Base-by-base conservation (phyloP, 2,113 vertebrate genomes). In the Elaphurus davidianus region DNA sequence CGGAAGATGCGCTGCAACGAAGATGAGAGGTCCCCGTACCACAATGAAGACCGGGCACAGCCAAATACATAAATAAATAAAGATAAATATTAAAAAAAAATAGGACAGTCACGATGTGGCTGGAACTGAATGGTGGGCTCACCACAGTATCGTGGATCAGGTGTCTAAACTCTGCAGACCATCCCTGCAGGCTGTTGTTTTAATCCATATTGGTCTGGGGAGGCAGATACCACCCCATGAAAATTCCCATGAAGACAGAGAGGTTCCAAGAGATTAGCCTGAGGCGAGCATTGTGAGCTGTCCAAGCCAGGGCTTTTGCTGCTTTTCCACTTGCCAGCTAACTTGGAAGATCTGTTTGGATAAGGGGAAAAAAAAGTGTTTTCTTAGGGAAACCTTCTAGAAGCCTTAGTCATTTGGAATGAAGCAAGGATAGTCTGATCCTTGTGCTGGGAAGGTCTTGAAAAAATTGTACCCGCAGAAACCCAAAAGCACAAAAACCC, bases 121-220 rank as follows among this genome's bases (percentile, higher is more conserved):
- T 7, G 36, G 40, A 16, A 7, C 11, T 3, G 15, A 10, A 30
- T 2, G 16, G 5, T 23, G 27, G 16, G 9, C 5, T 0, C 6
- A 1, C 6, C 5, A 45, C 3, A 3, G 13, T 33, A 2, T 4
- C 0, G 0, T 6, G 3, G 6, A 79, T 36, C 14, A 17, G 64
- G 11, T 28, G 23, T 36, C 67, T 67, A 12, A 5, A 5, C 62
- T 60, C 36, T 21, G 40, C 40, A 45, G 82, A 1, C 14, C 0
- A 10, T n/a, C 4, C 5, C 0, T 8, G 9, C 36, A 62, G 83
- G 43, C 19, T 25, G 4, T 60, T 0, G 0, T 45, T 64, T 19
- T 28, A 21, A 50, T 11, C 55, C 23, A 0, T 0, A 8, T 6
- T 16, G 17, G 9, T 13, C n/a, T 30, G 33, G 21, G 1, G 13